Evolutionary conservation across 1,140 invertebrate genomes (phyloP), one percentile per base, ranked within the genome.

Genomic region (Coelopa frigida): DNA sequence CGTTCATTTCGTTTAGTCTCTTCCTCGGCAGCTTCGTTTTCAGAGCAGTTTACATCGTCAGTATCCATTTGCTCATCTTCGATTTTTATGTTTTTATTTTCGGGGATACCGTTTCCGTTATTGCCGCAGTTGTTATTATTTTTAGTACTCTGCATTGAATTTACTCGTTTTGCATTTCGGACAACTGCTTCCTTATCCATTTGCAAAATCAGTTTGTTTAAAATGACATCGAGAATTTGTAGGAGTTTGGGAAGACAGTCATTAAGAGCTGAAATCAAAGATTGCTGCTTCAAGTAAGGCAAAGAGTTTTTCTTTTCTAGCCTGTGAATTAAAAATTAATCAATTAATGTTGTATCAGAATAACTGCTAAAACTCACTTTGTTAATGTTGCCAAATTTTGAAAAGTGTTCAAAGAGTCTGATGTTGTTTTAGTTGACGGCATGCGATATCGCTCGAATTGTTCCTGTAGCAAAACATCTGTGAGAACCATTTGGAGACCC

Each of bases 401-500:
- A 40, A 68, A 65, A 0, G 59, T 63, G 32, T 68, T 68, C 3
- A 59, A 57, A 2, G 61, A 57, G 26, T 68, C 59, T 5, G 59
- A 49, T 6, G 55, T 46, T 14, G 57, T 58, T 0, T 50, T 17
- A 1, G 52, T 40, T 10, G 42, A 41, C 10, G 55, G 48, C 32
- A 62, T 36, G 8, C 62, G 59, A 3, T 40, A 12, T 49, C 61
- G 58, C 42, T 61, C 55, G 1, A 68, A 62, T 41, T 68, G 64
- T 11, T 59, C 59, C 36, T 68, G 54, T 3, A 68, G 37, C 18
- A 59, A 58, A 21, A 68, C 55, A 37, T 64, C 58, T 26, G 68
- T 62, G 5, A 76, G 33, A 0, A 64, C 59, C 59, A 73, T 75
- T 51, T 76, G 70, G 1, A 66, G 59, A 14, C 72, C 74, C 1